A percentile compares a stretch with the other conserved stretches of the same genome.
Conservation (phyloP, 2,797 vertebrate genomes). For the Sebastes baramenuke region DNA sequence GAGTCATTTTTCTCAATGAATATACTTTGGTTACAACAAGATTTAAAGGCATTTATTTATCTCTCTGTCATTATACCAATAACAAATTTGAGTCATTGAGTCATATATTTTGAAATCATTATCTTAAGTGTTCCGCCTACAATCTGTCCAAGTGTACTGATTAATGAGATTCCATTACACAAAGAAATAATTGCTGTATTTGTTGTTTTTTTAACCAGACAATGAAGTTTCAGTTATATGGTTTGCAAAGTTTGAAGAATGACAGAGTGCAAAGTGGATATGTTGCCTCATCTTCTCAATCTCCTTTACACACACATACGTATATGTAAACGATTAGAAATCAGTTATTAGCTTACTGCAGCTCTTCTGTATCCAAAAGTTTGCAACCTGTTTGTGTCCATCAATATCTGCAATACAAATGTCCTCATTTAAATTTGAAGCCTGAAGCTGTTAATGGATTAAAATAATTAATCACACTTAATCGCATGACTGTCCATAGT, state of each 20-base stretch:
- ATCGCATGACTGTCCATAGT: too few relatives aligned
- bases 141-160: not conserved
- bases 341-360: not conserved
- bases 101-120: conserved; percentile 41
- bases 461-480: too few relatives aligned
- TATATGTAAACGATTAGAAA: not conserved
- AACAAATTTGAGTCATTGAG: not conserved
- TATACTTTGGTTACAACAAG: not conserved
- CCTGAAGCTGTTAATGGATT: too few relatives aligned
- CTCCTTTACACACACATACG: not conserved
- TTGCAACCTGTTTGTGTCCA: not conserved
- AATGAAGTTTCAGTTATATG: not conserved
- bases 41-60: not conserved
- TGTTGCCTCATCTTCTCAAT: not conserved
- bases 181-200: not conserved
- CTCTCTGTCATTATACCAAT: not conserved
- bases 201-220: not conserved
- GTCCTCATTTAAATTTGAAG: not conserved
- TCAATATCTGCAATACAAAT: not conserved
- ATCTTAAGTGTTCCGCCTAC: conserved; percentile 7
- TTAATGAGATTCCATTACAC: conserved; percentile 11
- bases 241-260: not conserved
- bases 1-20: not conserved
- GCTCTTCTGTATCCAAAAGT: not conserved
- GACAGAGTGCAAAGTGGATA: not conserved